phyloP scores from a whole-genome alignment of 37 sponge, comb jelly and placozoan species.

The Geodia barretti region DNA sequence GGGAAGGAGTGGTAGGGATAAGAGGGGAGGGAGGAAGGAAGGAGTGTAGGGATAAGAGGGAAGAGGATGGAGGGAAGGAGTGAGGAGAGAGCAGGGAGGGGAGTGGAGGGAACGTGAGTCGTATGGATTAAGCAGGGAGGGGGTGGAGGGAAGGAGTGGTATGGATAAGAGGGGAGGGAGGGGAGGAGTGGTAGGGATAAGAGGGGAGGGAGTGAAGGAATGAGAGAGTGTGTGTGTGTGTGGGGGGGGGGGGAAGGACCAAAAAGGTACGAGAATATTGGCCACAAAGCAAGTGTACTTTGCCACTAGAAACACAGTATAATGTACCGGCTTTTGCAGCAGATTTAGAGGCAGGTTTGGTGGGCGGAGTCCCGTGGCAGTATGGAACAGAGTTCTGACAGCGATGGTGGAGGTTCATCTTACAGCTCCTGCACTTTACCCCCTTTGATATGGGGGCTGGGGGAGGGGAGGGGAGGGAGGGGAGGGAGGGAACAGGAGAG shows the following conservation, averaged over 20 bases:
- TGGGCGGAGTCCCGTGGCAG: conserved; percentile 36
- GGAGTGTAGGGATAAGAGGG: not conserved
- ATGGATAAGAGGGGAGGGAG: not conserved
- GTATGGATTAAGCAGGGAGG: not conserved
- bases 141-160: not conserved
- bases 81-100: not conserved
- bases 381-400: conserved; percentile 67
- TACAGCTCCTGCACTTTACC: conserved; percentile 68
- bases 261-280: too few species aligned
- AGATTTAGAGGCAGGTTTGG: not conserved
- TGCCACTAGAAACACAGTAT: too few species aligned
- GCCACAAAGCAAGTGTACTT: too few species aligned
- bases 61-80: not conserved
- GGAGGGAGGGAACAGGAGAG: not conserved
- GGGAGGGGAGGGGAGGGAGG: not conserved
- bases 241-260: too few species aligned
- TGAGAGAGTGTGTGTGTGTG: too few species aligned
- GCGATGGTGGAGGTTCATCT: conserved; percentile 65
- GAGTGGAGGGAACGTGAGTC: not conserved
- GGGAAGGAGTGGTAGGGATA: not conserved
- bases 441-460: conserved; percentile 54
- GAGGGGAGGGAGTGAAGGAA: not conserved
- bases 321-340: not conserved
- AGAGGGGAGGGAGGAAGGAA: not conserved
- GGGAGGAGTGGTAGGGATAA: not conserved